A percentile compares a stretch with the other conserved stretches of the same genome.
These are phyloP conservation scores for Dipodomys stephensi DNA, from an alignment of 2,113 vertebrate species.

Conservation along the genomic window DNA sequence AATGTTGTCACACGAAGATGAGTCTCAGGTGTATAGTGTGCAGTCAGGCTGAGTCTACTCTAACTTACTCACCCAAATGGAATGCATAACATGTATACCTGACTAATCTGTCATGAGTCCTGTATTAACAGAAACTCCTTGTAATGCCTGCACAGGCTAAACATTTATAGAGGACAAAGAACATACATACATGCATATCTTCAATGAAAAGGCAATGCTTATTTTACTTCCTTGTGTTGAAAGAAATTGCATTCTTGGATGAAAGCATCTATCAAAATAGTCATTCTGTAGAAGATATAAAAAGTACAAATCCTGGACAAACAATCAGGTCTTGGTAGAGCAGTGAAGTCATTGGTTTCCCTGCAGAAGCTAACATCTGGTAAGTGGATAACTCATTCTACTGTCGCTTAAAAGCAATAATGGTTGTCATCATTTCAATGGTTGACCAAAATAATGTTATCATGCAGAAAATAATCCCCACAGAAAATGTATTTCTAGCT, in stretches of 20 bases:
- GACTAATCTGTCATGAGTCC: not conserved
- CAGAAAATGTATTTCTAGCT: conserved; percentile 61
- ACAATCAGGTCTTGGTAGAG: not conserved
- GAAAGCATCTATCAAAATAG: conserved; percentile 45
- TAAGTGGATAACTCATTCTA: conserved; percentile 19
- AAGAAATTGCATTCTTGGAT: conserved; percentile 43
- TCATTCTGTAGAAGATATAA: not conserved
- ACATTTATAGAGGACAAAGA: not conserved
- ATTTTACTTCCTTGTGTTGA: conserved; percentile 46
- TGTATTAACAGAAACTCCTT: not conserved
- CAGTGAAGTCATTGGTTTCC: conserved; percentile 4
- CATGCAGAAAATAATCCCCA: conserved; percentile 56
- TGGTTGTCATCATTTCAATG: not conserved
- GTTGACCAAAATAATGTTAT: conserved; percentile 5
- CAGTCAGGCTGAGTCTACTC: too few species aligned
- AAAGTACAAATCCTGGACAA: conserved; percentile 53
- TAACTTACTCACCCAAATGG: accelerated
- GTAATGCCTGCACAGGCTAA: not conserved
- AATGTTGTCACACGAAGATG: not conserved
- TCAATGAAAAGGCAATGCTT: not conserved
- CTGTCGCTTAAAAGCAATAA: not conserved
- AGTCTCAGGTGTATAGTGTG: not conserved
- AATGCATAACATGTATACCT: not conserved
- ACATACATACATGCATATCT: not conserved
- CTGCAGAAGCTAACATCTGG: conserved; percentile 23